Evolutionary conservation across 2,888 invertebrate genomes (phyloP).

Genomic region (Anorthoa munda): DNA sequence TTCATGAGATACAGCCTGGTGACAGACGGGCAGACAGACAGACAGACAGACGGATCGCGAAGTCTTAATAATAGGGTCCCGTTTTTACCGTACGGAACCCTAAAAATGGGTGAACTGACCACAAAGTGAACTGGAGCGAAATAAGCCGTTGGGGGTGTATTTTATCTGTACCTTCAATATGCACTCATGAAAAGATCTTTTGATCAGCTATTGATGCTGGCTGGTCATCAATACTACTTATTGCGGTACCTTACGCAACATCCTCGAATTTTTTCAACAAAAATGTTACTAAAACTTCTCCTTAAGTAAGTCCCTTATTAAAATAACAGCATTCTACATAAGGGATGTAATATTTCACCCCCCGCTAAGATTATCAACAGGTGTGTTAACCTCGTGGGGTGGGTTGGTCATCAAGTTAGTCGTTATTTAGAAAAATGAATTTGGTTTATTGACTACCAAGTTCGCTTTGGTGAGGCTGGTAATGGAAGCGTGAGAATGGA

Average conservation of each 20-base stretch:
- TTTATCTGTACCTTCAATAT: no score
- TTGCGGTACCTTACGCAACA: background rate
- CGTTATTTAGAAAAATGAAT: slow-evolving; percentile 43
- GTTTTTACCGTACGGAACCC: no score
- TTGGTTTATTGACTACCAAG: slow-evolving; percentile 20
- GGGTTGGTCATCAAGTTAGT: slow-evolving; percentile 52
- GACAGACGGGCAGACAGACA: no score
- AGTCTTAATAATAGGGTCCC: no score
- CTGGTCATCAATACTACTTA: background rate
- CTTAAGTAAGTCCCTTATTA: slow-evolving; percentile 76
- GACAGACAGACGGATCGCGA: no score
- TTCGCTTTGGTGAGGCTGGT: no score
- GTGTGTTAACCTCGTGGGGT: slow-evolving; percentile 68
- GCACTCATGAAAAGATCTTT: no score
- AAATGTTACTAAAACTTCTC: slow-evolving; percentile 30
- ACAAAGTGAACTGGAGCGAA: no score
- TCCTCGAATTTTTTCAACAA: background rate
- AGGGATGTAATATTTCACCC: slow-evolving; percentile 77
- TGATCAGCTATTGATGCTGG: background rate
- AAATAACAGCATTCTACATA: slow-evolving; percentile 73
- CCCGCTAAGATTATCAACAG: slow-evolving; percentile 80
- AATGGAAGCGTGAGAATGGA: background rate
- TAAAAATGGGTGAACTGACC: no score
- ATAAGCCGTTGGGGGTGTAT: no score
- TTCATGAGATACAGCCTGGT: no score